Evolutionary conservation across 2,113 vertebrate genomes (phyloP), one percentile per base, ranked within the genome.

Genomic region (Cephalopholis sonnerati): DNA sequence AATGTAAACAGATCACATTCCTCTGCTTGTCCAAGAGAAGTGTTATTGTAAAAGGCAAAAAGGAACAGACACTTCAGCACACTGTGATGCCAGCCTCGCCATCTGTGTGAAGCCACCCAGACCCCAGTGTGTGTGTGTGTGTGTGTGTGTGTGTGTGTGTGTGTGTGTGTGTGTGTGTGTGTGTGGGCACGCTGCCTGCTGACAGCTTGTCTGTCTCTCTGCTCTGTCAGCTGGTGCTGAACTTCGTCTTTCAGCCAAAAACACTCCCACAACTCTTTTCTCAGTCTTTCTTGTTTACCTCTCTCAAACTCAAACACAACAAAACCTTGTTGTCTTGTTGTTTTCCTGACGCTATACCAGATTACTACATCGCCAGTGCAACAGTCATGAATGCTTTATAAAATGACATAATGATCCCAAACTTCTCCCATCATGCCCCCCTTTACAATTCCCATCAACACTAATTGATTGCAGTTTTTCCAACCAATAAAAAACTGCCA

Each of bases 151-250:
- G 63, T 50, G 59, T 27, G 68, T 44, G 59, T 64, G 71, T 55
- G 74, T 55, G 64, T 66, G 36, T 68, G 75, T 50, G 48, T 54
- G 53, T 61, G 64, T 48, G 73, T 13, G 62, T 80, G 68, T 79
- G 32, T 86, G 46, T 70, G 76, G 67, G 73, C 73, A 55, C 44
- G 6, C 20, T n/a, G 84, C 81, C 81, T 83, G 71, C 32, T 81
- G 82, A 85, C 84, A 83, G 86, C 72, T 87, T 81, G 69, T 78
- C 68, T 50, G 79, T 82, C 68, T 86, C 73, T 76, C 51, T 81
- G 83, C 55, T 79, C 83, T 74, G 44, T 89, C 83, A 82, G 89
- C 89, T 82, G 82, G 71, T 82, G 73, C 27, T 74, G 74, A 71
- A 87, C 83, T 84, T 24, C 1, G 4, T 68, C 53, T 77, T 39